Evolutionary conservation across 2,888 invertebrate genomes (phyloP), one percentile per base, ranked within the genome.

Genomic region (Priocnemis perturbator): DNA sequence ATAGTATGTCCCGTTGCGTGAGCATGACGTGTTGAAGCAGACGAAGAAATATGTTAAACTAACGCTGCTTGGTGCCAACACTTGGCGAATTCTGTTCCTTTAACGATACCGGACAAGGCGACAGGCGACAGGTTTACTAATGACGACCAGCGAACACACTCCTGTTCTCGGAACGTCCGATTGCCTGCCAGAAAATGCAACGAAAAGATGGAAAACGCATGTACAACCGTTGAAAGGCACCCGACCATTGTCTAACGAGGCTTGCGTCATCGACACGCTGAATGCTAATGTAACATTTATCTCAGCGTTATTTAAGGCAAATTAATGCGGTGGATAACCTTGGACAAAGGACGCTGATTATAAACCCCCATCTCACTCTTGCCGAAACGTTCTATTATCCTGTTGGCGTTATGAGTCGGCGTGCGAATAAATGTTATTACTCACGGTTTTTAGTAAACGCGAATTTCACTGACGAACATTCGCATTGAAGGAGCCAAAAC

Each of bases 211-310:
- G 48, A 63, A 71, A 72, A 58, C 19, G 20, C 55, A 55, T 44
- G 60, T 44, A 45, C 65, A 52, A 64, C 59, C 57, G 72, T 60
- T 58, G 56, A 57, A 60, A 59, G 47, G 17, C 17, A 52, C n/a
- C 19, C 59, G 23, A 47, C 69, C 67, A 73, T 73, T 73, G 74
- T 79, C 68, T 73, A 62, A 70, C 56, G 60, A 37, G 44, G 64
- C 61, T 77, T 81, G 60, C 80, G 71, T 81, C 75, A 81, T 21
- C 66, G 50, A 17, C 62, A 48, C 62, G 23, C 9, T 11, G 26
- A 72, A 73, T 78, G 75, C 75, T 77, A 79, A 79, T 75, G 70
- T 66, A 64, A 69, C 75, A 53, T 68, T 69, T 76, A 79, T 76
- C 77, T 67, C 64, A 5, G 7, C 47, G 70, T 72, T 71, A 61